Evolutionary conservation across 2,113 vertebrate species (phyloP).

Genomic region (Bubo scandiacus): DNA sequence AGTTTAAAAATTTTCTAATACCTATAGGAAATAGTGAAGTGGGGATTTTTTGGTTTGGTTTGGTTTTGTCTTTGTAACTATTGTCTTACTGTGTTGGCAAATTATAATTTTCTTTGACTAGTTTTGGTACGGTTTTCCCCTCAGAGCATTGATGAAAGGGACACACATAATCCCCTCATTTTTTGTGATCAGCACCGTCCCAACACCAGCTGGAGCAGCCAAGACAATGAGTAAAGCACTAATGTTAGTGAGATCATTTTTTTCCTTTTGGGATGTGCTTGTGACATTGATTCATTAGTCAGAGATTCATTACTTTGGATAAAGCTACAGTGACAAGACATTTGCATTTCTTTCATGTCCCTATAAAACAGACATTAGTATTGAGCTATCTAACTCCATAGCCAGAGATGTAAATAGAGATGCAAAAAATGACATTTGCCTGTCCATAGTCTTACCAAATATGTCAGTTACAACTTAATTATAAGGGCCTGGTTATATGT

Average conservation of each 20-base stretch:
- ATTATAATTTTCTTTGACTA: not conserved
- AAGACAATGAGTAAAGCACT: not conserved
- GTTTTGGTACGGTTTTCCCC: not conserved
- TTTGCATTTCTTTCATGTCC: not conserved
- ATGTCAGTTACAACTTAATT: not conserved
- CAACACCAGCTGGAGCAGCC: not conserved
- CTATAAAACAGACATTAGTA: not conserved
- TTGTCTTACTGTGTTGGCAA: not conserved
- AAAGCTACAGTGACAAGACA: not conserved
- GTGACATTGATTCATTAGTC: not conserved
- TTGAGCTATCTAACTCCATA: not conserved
- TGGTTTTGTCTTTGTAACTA: not conserved
- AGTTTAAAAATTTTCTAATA: not conserved
- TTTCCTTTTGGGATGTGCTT: not conserved
- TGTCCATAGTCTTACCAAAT: not conserved
- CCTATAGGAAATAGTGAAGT: not conserved
- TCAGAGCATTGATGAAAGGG: not conserved
- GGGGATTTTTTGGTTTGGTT: not conserved
- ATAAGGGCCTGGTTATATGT: not conserved
- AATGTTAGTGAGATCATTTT: not conserved
- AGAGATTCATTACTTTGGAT: not conserved
- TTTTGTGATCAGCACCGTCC: not conserved
- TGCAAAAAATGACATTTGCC: not conserved
- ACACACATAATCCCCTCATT: not conserved
- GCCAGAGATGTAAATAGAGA: not conserved